Base-by-base conservation (phyloP, 1,140 invertebrate genomes). In the Stegodyphus dumicola region DNA sequence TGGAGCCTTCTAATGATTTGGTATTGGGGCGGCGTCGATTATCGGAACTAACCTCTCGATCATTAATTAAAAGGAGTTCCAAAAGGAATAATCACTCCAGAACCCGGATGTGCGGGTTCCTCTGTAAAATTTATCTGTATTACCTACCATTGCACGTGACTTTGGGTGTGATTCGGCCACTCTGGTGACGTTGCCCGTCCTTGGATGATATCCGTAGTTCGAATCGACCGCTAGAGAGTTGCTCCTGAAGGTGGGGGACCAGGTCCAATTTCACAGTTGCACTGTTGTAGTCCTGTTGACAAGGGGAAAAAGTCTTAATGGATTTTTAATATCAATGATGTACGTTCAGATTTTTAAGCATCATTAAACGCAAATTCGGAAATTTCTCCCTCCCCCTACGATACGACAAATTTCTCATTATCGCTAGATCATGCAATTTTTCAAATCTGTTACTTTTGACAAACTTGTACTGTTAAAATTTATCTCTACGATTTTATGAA, bases 121-220 rank as follows among this genome's bases (percentile, higher is more conserved):
- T 3, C 33, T 3, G 33, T 60, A 60, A 10, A 60, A 60, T 60
- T 11, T 74, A 33, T 53, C 33, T n/a, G 71, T 7, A 48, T 48
- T 71, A 60, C 67, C 56, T 88, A 88, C 88, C 79, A n/a, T 85
- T 87, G 80, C 88, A 88, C 4, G 88, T 88, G 5, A 84, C 56
- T 64, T 88, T 88, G 33, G 86, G 83, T 9, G 76, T 69, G n/a
- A 88, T 79, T 17, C 56, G 54, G 49, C 88, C 88, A 33, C 76
- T 74, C 56, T 87, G 77, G 9, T 52, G n/a, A 15, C 81, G 73
- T 9, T 17, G 64, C 13, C 77, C 74, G 49, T 81, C 77, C n/a
- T 74, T 77, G 10, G 87, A 85, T 9, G 84, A 49, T 17, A 87
- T 70, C 10, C 66, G 69, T 6, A 87, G 73, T 33, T 76, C 74